Evolutionary conservation across 2,797 vertebrate species (phyloP), one percentile per base, ranked within the genome.

Genomic region (Sparus aurata): DNA sequence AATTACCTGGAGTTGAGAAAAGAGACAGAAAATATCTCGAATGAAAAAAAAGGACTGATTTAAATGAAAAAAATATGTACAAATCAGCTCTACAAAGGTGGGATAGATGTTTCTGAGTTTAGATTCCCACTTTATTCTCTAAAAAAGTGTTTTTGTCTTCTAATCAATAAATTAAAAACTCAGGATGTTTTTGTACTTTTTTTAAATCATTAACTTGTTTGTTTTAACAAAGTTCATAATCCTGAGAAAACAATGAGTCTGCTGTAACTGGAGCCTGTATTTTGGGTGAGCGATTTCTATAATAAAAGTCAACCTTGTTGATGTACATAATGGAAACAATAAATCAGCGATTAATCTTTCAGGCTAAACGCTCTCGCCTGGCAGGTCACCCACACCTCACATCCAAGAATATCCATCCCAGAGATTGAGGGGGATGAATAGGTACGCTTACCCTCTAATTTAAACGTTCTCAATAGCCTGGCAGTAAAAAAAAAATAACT

Each of bases 1-100:
- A 72, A 90, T 99, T 99, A 77, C 98, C 98, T 99, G 83, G 5
- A 92, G 87, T 68, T 12, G 45, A 87, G 55, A 91, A 73, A 77
- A 82, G 18, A 84, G 16, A 80, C 47, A 77, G 34, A 79, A 79
- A 80, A 55, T 43, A 68, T 27, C 11, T 45, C 34, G 7, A 7
- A 34, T 11, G 0, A 57, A 34, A 2, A 73, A 55, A 61, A 50
- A 61, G 0, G 13, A 20, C 22, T 18, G 12, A 72, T 72, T 74
- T 58, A 60, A 71, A 78, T 68, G 4, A 49, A 50, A 8, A 25
- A 61, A 23, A 69, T 12, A 7, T 52, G 9, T 15, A 41, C 1
- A 79, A 61, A 70, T 68, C 38, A 54, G 18, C 23, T 69, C 17
- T 16, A 17, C 7, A 16, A 60, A 10, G 11, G 20, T 25, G 8